Evolutionary conservation across 2,797 vertebrate species (phyloP).

Genomic region (Hozukius guyotensis): DNA sequence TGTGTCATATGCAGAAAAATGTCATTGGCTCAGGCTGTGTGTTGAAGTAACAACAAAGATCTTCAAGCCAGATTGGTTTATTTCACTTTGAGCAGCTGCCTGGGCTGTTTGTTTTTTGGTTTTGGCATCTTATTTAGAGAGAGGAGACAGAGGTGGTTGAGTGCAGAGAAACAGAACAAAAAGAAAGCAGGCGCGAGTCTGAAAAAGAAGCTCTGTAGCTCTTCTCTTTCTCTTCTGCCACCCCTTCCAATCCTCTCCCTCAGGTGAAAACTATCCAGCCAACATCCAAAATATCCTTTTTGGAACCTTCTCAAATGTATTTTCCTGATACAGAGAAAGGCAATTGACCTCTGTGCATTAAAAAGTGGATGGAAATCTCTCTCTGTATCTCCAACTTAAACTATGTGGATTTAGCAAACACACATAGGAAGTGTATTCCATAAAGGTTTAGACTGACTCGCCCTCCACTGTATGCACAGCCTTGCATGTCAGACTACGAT

Average conservation of each 20-base stretch:
- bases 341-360: neutral
- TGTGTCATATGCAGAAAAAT: conserved; percentile 19
- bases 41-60: neutral
- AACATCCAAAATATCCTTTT: neutral
- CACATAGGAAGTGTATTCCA: neutral
- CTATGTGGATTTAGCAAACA: conserved; percentile 3
- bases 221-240: neutral
- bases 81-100: neutral
- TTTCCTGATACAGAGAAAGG: neutral
- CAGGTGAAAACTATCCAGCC: neutral
- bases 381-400: neutral
- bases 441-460: neutral
- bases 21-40: neutral
- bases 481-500: conserved; percentile 12
- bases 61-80: neutral
- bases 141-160: neutral
- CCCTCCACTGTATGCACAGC: neutral
- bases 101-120: conserved; percentile 23
- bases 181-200: neutral
- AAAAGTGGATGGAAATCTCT: neutral
- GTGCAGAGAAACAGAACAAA: neutral
- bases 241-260: neutral
- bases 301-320: neutral
- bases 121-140: conserved; percentile 2
- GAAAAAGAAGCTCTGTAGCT: neutral